Evolutionary conservation across 2,797 vertebrate genomes (phyloP).

Genomic region (Gymnothorax javanicus): DNA sequence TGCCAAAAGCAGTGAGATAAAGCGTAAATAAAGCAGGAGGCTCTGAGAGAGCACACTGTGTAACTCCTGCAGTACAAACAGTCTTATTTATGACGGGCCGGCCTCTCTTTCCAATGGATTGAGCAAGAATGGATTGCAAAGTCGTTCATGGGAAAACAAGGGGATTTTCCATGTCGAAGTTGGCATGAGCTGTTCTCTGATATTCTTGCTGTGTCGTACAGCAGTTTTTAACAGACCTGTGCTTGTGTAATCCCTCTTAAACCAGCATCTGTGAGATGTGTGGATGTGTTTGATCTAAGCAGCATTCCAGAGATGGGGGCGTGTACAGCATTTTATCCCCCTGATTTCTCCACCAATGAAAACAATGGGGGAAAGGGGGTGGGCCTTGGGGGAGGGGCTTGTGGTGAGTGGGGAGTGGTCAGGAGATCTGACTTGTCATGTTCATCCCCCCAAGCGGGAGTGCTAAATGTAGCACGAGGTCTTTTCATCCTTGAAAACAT

Average conservation of each 20-base stretch:
- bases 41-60: background rate
- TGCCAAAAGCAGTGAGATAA: background rate
- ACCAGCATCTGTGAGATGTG: conserved; percentile 32
- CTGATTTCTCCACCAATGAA: conserved; percentile 36
- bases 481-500: conserved; percentile 33
- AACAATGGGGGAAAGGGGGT: background rate
- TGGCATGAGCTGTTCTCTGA: background rate
- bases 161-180: background rate
- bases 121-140: background rate
- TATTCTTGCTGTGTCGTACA: background rate
- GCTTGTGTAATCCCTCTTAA: conserved; percentile 34
- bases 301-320: conserved; percentile 29
- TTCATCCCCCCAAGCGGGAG: conserved; percentile 21
- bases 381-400: conserved; percentile 5
- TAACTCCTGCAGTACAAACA: background rate
- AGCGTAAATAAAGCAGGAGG: background rate
- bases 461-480: conserved; percentile 18
- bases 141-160: background rate
- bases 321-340: conserved; percentile 27
- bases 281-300: conserved; percentile 37
- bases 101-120: background rate
- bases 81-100: background rate
- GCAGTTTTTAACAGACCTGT: conserved; percentile 39
- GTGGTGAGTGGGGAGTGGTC: background rate
- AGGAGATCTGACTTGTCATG: conserved; percentile 23